Evolutionary conservation across 2,888 invertebrate species (phyloP), one percentile per base, ranked within the genome.

Genomic region (Aelia acuminata): DNA sequence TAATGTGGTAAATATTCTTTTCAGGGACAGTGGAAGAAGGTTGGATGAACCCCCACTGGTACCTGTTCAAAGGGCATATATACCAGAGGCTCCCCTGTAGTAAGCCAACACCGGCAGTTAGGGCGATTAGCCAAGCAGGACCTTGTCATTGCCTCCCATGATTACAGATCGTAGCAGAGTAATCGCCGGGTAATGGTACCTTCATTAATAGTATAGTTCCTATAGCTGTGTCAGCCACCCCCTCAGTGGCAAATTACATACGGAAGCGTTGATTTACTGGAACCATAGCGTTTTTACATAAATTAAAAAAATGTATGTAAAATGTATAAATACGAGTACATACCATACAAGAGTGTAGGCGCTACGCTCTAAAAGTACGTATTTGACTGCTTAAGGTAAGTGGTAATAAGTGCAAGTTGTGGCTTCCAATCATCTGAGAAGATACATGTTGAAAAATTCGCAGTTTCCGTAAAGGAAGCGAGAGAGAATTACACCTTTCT

Each of bases 61-160:
- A 70, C 18, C 10, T 15, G 0, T n/a, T n/a, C 11, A 35, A 18
- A 63, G 35, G 35, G 35, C 31, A 20, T 26, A 63, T 26, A 57
- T 35, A 20, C 75, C 7, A 39, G 39, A 22, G 22, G n/a, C n/a
- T n/a, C 43, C 80, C 80, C 80, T 80, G 80, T 80, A 80, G 80
- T 43, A 80, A 80, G 80, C 43, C 13, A 80, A 80, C 80, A 80
- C 80, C 80, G 43, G 80, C 80, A 80, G 80, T 80, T 80, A 80
- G 80, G 15, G 11, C 80, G 80, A 80, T 80, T 80, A 80, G 80
- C 13, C 43, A 11, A 47, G 43, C 43, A 35, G 80, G n/a, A 80
- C 80, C 80, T 80, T 80, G 80, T 80, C 80, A 80, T 80, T n/a
- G 43, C 20, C 22, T 13, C n/a, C 18, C 43, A 80, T 80, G 80